Conservation (phyloP, 2,888 invertebrate genomes). For the Alcis repandata region DNA sequence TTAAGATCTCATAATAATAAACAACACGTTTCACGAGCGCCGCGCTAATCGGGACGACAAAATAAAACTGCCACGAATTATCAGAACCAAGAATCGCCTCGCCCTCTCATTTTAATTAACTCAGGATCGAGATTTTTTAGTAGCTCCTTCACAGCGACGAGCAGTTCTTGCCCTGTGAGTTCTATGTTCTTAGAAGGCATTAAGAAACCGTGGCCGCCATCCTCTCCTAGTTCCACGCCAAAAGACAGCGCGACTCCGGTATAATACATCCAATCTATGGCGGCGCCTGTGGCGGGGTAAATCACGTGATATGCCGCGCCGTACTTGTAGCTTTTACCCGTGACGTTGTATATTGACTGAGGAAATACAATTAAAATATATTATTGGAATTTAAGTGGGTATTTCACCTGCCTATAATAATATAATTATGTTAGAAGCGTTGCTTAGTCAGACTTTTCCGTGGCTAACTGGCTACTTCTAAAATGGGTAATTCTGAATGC, state of each 20-base stretch:
- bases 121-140: constrained; percentile 45
- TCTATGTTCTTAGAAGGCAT: constrained; percentile 54
- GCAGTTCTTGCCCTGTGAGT: constrained; percentile 53
- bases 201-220: constrained; percentile 54
- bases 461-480: too few relatives aligned
- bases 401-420: too few relatives aligned
- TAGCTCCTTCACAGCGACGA: constrained; percentile 49
- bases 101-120: constrained; percentile 11
- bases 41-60: not conserved
- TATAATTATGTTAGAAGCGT: too few relatives aligned
- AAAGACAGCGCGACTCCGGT: constrained; percentile 52
- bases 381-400: too few relatives aligned
- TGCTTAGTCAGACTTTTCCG: not conserved
- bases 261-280: constrained; percentile 59
- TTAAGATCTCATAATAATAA: constrained; percentile 7
- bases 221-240: constrained; percentile 55
- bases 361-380: constrained; percentile 15
- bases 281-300: constrained; percentile 56
- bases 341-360: constrained; percentile 54
- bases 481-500: too few relatives aligned
- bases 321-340: constrained; percentile 46
- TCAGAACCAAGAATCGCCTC: constrained; percentile 49
- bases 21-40: constrained; percentile 4
- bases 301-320: constrained; percentile 53
- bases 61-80: constrained; percentile 6